Base-by-base conservation (phyloP, 2,888 invertebrate species). In the Epistrophella euchroma region DNA sequence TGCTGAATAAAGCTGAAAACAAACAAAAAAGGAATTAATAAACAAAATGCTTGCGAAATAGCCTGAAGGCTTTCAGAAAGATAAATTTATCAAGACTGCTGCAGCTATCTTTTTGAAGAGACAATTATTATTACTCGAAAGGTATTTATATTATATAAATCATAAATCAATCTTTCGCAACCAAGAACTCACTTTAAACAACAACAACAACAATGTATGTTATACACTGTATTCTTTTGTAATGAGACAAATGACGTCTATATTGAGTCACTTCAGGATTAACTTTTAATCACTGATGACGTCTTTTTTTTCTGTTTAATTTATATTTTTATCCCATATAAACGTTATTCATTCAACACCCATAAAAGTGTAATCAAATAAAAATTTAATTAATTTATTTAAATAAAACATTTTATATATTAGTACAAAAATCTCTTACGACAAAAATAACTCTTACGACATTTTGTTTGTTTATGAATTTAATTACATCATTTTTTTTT, bases 261-360 rank as follows among this genome's bases (percentile, higher is more conserved):
- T n/a, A n/a, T 43, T 43, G 43, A 43, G n/a, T 43, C 43, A 43
- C 43, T 43, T 7, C n/a, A 43, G n/a, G 43, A 43, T 43, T 43
- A n/a, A n/a, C 15, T n/a, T 43, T 5, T 15, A 43, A 43, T 43
- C 43, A 43, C 43, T 43, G n/a, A 40, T 4, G 15, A n/a, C n/a
- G 32, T 32, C 32, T 32, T 43, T n/a, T 43, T 43, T n/a, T n/a
- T n/a, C n/a, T 6, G 0, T n/a, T 43, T n/a, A 43, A n/a, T 43
- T 43, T 43, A 43, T 43, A 43, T 2, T 43, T 43, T 43, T 43
- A 2, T 5, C 1, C 7, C n/a, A 43, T n/a, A 43, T n/a, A 43
- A 43, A n/a, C 0, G n/a, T 43, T 7, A 43, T 43, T 43, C 7
- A 43, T 15, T 43, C 43, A 2, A n/a, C n/a, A 7, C n/a, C 43